Percentiles rank a stretch among this genome's conserved stretches.
These are phyloP conservation scores for Metallyticus violacea DNA, from an alignment of 2,888 invertebrate species.

Conservation along the genomic window DNA sequence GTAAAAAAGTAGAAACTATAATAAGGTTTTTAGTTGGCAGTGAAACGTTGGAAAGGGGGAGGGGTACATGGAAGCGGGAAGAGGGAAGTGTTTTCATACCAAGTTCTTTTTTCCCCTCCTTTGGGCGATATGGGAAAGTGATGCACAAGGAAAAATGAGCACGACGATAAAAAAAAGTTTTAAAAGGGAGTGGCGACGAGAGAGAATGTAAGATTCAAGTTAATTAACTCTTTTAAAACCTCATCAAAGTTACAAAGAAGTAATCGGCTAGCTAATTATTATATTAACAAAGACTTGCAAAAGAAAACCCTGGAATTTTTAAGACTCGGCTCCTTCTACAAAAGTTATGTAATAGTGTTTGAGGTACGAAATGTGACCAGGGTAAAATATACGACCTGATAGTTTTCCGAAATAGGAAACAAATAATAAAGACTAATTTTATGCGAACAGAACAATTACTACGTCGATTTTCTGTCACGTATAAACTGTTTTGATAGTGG, in stretches of 20 bases:
- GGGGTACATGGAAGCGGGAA: not conserved
- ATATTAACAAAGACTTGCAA: constrained; percentile 9
- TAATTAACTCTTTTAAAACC: constrained; percentile 27
- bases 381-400: too few species aligned
- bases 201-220: constrained; percentile 16
- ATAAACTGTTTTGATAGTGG: too few species aligned
- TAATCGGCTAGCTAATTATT: constrained; percentile 28
- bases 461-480: too few species aligned
- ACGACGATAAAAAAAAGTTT: constrained; percentile 1
- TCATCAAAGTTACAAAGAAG: constrained; percentile 28
- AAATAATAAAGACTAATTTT: too few species aligned
- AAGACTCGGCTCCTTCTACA: not conserved
- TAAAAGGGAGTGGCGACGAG: not conserved
- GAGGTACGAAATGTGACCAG: too few species aligned
- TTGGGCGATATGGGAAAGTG: constrained; percentile 19
- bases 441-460: too few species aligned
- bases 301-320: not conserved
- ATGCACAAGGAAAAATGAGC: not conserved
- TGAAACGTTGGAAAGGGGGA: constrained; percentile 2
- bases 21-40: constrained; percentile 27
- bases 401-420: too few species aligned
- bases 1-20: constrained; percentile 4
- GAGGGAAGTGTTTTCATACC: constrained; percentile 25
- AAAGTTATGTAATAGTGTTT: not conserved
- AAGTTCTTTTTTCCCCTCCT: constrained; percentile 10